Evolutionary conservation across 2,888 invertebrate species (phyloP), one percentile per base, ranked within the genome.

Genomic region (Lasioglossum vierecki): DNA sequence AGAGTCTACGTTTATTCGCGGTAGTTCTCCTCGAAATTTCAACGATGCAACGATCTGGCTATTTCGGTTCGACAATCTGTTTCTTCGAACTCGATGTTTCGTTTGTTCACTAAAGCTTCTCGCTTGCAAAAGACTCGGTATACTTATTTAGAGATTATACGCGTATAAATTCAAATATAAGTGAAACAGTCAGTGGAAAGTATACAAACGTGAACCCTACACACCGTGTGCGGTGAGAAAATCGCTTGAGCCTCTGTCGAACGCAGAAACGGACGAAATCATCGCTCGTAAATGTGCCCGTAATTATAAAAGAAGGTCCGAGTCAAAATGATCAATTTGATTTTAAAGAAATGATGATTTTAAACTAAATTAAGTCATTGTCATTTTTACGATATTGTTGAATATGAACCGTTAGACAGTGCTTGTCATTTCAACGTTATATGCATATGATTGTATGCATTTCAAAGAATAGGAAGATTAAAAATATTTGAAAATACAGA

Each of bases 121-220:
- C 22, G 11, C 18, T 15, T 15, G 60, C 60, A 74, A 41, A 41
- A 44, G 22, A 76, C 46, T 66, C 35, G 63, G 2, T 49, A 66
- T 44, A 68, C 11, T 35, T 66, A 35, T 35, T 30, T 66, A 30
- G 22, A 35, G 35, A 39, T 66, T 35, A 68, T 39, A n/a, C 39
- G 68, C 35, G 39, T 68, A 39, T 68, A 68, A n/a, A 53, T 22
- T 35, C 39, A 68, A 77, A 68, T 39, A 13, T 39, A 53, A 71
- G 44, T n/a, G 46, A 75, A 4, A 70, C 8, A 35, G 75, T 80
- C 41, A 73, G 8, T 70, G 46, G 74, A 30, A 26, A 70, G 22
- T 41, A 63, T 75, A 63, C 26, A 35, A 77, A 77, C 8, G 35
- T 66, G 66, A 66, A 63, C 26, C 15, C 60, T 63, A 63, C 60